Percentiles rank a stretch among this genome's conserved stretches.
These are phyloP conservation scores for Danio choprae DNA, from an alignment of 2,797 vertebrate genomes.

Conservation along the genomic window DNA sequence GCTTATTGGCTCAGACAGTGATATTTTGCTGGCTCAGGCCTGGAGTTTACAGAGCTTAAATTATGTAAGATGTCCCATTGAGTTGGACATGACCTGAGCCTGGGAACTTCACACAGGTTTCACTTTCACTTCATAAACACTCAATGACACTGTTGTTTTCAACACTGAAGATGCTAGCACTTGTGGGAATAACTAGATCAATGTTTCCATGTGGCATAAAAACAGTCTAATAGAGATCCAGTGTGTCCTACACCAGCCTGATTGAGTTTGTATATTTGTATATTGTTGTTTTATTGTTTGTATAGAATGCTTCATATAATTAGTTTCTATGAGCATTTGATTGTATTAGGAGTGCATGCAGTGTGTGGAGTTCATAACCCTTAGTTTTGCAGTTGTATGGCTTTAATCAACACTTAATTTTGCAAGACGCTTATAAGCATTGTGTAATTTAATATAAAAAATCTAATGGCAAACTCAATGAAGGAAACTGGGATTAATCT, in stretches of 20 bases:
- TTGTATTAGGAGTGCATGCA: background rate
- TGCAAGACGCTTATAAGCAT: background rate
- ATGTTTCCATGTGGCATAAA: background rate
- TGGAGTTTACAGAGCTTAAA: slow-evolving; percentile 3
- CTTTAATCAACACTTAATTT: background rate
- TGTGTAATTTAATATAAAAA: background rate
- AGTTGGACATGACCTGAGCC: slow-evolving; percentile 79
- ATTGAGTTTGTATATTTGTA: too few species aligned
- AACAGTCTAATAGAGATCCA: background rate
- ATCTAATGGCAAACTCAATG: background rate
- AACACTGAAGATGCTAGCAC: background rate
- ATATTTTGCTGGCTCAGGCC: slow-evolving; percentile 39
- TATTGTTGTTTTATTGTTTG: background rate
- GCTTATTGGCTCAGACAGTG: slow-evolving; percentile 17
- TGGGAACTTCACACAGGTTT: slow-evolving; percentile 19
- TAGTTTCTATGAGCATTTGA: background rate
- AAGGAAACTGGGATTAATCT: background rate
- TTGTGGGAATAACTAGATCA: background rate
- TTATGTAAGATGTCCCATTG: slow-evolving; percentile 72
- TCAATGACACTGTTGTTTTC: background rate
- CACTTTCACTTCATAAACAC: background rate
- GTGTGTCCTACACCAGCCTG: background rate
- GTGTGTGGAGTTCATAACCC: background rate
- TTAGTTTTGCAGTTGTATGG: background rate
- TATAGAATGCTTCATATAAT: background rate